A percentile compares a stretch with the other conserved stretches of the same genome.
Evolutionary conservation across 2,888 invertebrate genomes (phyloP).

Genomic region (Luperina testacea): DNA sequence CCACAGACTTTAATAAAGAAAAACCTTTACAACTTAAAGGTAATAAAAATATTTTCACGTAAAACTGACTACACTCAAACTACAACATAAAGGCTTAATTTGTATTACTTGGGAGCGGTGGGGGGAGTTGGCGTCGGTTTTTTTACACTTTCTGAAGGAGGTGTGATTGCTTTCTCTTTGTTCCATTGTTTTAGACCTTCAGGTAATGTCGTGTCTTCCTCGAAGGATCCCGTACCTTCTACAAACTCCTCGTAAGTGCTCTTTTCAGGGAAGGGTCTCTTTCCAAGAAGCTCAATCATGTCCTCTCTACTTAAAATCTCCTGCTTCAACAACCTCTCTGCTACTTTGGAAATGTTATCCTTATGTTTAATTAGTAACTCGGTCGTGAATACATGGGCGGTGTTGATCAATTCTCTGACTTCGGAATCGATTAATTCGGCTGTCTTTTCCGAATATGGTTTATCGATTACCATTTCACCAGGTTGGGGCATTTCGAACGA

Average conservation of each 20-base stretch:
- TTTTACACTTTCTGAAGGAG: slow-evolving; percentile 75
- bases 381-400: slow-evolving; percentile 95
- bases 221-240: slow-evolving; percentile 99
- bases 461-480: slow-evolving; percentile 97
- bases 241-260: slow-evolving; percentile 99
- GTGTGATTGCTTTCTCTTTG: slow-evolving; percentile 88
- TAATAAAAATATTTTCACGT: slow-evolving; percentile 83
- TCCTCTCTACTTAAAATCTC: slow-evolving; percentile 99
- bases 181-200: slow-evolving; percentile 99
- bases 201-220: slow-evolving; percentile 98
- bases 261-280: slow-evolving; percentile 99
- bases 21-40: slow-evolving; percentile 82
- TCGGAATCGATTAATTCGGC: slow-evolving; percentile 98
- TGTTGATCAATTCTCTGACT: slow-evolving; percentile 90
- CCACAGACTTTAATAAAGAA: slow-evolving; percentile 74
- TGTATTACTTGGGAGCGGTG: slow-evolving; percentile 73
- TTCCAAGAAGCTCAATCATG: slow-evolving; percentile 98
- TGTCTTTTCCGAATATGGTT: slow-evolving; percentile 99
- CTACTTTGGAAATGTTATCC: slow-evolving; percentile 96
- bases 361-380: slow-evolving; percentile 94
- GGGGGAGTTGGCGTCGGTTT: slow-evolving; percentile 60
- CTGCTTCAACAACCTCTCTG: slow-evolving; percentile 96
- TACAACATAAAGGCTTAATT: slow-evolving; percentile 75
- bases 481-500: slow-evolving; percentile 98
- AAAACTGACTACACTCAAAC: slow-evolving; percentile 77